phyloP scores from a whole-genome alignment of 2,888 invertebrate genomes.

The Iphiclides podalirius region DNA sequence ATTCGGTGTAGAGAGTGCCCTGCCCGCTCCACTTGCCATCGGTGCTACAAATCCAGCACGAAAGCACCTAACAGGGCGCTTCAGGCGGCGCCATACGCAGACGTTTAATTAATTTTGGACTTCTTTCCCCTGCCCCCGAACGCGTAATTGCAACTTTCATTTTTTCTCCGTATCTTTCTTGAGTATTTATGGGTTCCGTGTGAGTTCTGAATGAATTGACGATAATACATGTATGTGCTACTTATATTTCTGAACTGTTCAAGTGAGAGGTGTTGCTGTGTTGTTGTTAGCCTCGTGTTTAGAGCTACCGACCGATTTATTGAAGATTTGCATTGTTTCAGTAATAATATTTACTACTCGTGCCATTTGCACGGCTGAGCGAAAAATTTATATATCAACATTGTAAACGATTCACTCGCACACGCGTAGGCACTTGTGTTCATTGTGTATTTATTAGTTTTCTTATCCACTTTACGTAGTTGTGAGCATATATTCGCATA shows the following conservation, averaged over 20 bases:
- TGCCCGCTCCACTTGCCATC: conserved; percentile 76
- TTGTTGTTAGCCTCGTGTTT: too few relatives aligned
- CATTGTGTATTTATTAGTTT: conserved; percentile 9
- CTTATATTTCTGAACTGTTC: too few relatives aligned
- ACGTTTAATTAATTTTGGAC: neutral
- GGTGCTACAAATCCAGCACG: conserved; percentile 69
- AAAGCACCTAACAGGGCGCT: conserved; percentile 61
- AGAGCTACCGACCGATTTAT: too few relatives aligned
- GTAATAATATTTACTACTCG: too few relatives aligned
- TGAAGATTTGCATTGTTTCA: too few relatives aligned
- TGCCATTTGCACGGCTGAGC: conserved; percentile 12
- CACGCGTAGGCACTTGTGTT: conserved; percentile 1
- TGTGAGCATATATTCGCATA: neutral
- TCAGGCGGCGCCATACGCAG: conserved; percentile 45
- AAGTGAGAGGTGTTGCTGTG: too few relatives aligned
- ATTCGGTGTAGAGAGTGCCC: conserved; percentile 72
- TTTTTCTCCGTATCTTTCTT: neutral
- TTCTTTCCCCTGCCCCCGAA: neutral
- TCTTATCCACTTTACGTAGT: neutral
- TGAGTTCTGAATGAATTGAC: too few relatives aligned
- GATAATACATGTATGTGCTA: too few relatives aligned
- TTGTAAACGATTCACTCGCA: neutral
- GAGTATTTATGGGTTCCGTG: too few relatives aligned
- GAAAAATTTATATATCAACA: conserved; percentile 11
- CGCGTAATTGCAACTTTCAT: conserved; percentile 3